Evolutionary conservation across 30 jellyfish, hydroid and myxozoan genomes (phyloP).

Genomic region (Sanderia malayensis): DNA sequence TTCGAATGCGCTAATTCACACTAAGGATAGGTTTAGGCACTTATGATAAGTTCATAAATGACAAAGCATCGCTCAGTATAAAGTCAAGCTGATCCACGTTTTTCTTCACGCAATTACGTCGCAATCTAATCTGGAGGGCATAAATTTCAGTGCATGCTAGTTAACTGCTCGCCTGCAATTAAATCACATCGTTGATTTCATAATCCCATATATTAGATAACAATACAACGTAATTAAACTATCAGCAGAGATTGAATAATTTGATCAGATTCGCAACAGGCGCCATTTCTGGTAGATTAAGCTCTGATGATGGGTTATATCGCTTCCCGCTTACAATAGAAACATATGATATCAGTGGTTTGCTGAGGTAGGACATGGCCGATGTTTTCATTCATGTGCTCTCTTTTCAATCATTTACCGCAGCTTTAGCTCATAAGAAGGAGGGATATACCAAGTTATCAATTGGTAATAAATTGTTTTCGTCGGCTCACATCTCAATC

Average conservation of each 20-base stretch:
- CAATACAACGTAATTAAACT: constrained; percentile 58
- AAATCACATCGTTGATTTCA: constrained; percentile 41
- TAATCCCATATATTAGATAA: constrained; percentile 49
- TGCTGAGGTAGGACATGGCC: neutral
- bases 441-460: constrained; percentile 21
- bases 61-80: no score
- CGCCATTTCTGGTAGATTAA: constrained; percentile 61
- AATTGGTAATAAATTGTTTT: neutral
- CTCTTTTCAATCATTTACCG: constrained; percentile 3
- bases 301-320: constrained; percentile 16
- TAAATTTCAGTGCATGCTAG: constrained; percentile 18
- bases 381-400: neutral
- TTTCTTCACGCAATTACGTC: no score
- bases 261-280: constrained; percentile 54
- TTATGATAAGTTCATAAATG: no score
- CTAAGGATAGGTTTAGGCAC: no score
- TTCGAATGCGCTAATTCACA: no score
- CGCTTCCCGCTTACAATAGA: constrained; percentile 34
- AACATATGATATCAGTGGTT: constrained; percentile 28
- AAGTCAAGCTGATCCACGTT: no score
- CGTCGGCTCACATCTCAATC: constrained; percentile 25
- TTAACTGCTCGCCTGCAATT: constrained; percentile 40
- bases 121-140: no score
- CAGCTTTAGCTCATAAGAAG: constrained; percentile 14
- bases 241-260: constrained; percentile 56